Conservation (phyloP, 1,140 invertebrate species). For the Danaus melanippus region DNA sequence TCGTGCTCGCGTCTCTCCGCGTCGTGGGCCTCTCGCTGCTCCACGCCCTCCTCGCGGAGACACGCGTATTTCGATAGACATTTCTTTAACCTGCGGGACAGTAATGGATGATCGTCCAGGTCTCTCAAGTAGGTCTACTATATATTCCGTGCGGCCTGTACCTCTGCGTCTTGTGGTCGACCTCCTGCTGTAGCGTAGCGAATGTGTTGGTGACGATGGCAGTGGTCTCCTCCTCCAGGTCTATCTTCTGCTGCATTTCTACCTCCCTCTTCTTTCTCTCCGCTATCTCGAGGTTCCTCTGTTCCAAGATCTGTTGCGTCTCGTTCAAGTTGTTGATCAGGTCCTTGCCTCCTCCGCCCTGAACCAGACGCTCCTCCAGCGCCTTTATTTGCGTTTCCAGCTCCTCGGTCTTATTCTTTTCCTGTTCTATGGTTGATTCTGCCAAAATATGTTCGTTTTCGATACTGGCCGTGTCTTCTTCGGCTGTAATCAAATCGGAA, state of each 20-base stretch:
- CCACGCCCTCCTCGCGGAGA: slow-evolving; percentile 62
- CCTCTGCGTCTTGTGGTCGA: slow-evolving; percentile 93
- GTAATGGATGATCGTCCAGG: no score
- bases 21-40: slow-evolving; percentile 65
- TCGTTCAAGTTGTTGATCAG: slow-evolving; percentile 93
- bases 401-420: slow-evolving; percentile 71
- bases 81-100: slow-evolving; percentile 52
- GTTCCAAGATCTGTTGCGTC: slow-evolving; percentile 87
- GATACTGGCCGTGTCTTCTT: slow-evolving; percentile 57
- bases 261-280: slow-evolving; percentile 81
- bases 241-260: slow-evolving; percentile 90
- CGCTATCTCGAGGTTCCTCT: slow-evolving; percentile 84
- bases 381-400: slow-evolving; percentile 69
- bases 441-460: slow-evolving; percentile 70
- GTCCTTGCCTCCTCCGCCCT: slow-evolving; percentile 82
- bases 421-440: slow-evolving; percentile 73
- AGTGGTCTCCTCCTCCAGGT: slow-evolving; percentile 90
- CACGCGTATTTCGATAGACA: slow-evolving; percentile 61
- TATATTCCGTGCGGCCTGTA: slow-evolving; percentile 71
- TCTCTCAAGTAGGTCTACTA: neutral
- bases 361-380: slow-evolving; percentile 90
- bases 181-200: slow-evolving; percentile 90
- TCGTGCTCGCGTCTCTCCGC: slow-evolving; percentile 80
- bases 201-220: slow-evolving; percentile 89
- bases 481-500: slow-evolving; percentile 33